Conservation (phyloP, 2,113 vertebrate genomes). For the Miniopterus natalensis region DNA sequence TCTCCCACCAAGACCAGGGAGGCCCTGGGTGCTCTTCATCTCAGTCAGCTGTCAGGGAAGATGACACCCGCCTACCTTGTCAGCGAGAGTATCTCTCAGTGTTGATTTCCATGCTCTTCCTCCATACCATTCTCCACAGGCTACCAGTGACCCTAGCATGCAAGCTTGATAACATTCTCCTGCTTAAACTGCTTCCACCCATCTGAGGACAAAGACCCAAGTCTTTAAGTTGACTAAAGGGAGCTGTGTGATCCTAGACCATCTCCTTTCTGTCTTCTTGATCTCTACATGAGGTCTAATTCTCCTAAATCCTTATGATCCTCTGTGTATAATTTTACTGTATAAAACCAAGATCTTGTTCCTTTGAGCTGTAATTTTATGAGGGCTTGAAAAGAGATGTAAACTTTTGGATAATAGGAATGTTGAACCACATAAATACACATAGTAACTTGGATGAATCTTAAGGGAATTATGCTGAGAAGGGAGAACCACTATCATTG, state of each 20-base stretch:
- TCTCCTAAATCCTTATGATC: not conserved
- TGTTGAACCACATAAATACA: not conserved
- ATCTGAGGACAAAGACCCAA: not conserved
- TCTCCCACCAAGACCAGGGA: not conserved
- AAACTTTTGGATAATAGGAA: not conserved
- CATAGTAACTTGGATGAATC: not conserved
- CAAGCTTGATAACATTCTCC: not conserved
- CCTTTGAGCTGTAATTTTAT: not conserved
- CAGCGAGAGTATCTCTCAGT: not conserved
- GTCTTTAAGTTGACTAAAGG: not conserved
- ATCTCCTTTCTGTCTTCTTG: not conserved
- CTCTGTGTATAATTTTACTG: not conserved
- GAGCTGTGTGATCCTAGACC: not conserved
- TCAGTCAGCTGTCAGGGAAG: not conserved
- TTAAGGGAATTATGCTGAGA: not conserved
- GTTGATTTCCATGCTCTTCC: no score
- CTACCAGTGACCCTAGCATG: not conserved
- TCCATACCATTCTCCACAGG: not conserved
- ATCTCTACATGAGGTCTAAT: not conserved
- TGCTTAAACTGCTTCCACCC: not conserved
- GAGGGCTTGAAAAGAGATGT: not conserved
- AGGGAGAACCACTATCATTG: rapidly evolving
- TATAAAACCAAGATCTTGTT: not conserved
- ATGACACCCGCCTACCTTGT: rapidly evolving
- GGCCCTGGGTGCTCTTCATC: not conserved